Percentiles rank a stretch among this genome's conserved stretches.
Conservation (phyloP, 2,113 vertebrate species). For the Struthio camelus region DNA sequence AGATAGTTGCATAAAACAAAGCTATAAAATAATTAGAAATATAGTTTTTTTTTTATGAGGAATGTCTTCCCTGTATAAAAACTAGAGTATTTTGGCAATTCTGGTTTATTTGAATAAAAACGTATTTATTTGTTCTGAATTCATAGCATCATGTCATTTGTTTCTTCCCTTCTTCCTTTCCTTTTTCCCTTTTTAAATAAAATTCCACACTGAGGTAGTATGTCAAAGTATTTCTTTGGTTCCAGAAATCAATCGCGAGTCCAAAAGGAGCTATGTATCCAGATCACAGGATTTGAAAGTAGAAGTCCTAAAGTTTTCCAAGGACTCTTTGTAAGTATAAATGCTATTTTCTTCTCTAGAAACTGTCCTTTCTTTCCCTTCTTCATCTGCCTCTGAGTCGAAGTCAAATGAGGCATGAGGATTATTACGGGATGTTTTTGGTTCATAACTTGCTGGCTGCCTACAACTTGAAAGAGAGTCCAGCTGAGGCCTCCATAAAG, state of each 20-base stretch:
- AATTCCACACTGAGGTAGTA: constrained; percentile 91
- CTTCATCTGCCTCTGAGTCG: constrained; percentile 77
- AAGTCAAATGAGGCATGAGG: constrained; percentile 74
- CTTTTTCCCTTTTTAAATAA: constrained; percentile 73
- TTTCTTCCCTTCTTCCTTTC: constrained; percentile 40
- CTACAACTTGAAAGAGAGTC: constrained; percentile 74
- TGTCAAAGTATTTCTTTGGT: constrained; percentile 68
- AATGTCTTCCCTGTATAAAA: constrained; percentile 71
- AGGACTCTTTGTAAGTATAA: constrained; percentile 75
- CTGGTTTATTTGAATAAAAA: constrained; percentile 84
- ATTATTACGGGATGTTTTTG: constrained; percentile 73
- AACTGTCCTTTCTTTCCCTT: constrained; percentile 64
- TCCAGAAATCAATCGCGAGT: constrained; percentile 39
- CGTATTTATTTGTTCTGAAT: constrained; percentile 61
- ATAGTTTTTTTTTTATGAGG: constrained; percentile 71
- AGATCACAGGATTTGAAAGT: constrained; percentile 67
- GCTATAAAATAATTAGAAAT: constrained; percentile 80
- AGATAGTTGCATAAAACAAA: constrained; percentile 75
- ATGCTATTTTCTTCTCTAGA: constrained; percentile 66
- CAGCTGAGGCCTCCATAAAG: constrained; percentile 83
- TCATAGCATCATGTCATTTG: constrained; percentile 48
- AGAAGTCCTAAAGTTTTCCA: constrained; percentile 81
- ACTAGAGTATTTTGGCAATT: constrained; percentile 74
- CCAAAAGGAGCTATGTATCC: constrained; percentile 78
- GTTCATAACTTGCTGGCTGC: constrained; percentile 56